Evolutionary conservation across 2,797 vertebrate genomes (phyloP), one percentile per base, ranked within the genome.

Genomic region (Acanthurus tractus): DNA sequence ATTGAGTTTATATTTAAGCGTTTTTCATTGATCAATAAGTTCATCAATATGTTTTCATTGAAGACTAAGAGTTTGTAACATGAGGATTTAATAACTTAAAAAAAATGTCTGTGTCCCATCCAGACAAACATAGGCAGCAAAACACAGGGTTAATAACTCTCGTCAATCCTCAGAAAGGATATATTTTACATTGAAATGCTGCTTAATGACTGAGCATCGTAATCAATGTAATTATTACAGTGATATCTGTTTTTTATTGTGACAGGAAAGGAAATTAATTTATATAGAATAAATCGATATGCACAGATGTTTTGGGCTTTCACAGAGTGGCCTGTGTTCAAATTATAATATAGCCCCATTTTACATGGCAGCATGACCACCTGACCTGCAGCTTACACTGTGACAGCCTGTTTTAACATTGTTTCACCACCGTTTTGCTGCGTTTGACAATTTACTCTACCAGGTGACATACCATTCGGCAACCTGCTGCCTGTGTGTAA

Each of bases 401-500:
- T 52, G 67, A 66, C 44, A 53, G 22, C 77, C 78, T 75, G 82
- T 75, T 76, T 62, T 59, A 59, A 74, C 54, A 17, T 29, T 4
- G n/a, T 74, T 77, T 54, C 74, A 68, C 74, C 53, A 40, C n/a
- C 17, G 81, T 84, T 88, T 84, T 75, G 72, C 74, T 71, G 70
- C 62, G 86, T 87, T 64, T 82, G 74, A 88, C 84, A 82, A 70
- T 84, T 86, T 71, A 74, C 70, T 82, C 75, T 81, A 84, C 53
- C 80, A 71, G 76, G 76, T 57, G 50, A 79, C 85, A 71, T 69
- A 79, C 83, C 82, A 85, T 87, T 81, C 78, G 74, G 88, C 83
- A 86, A 83, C 63, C 79, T 70, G 72, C 81, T 86, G 83, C 78
- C 69, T 79, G 74, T 76, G 82, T 86, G 74, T 80, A 86, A 89